Percentiles rank a stretch among this genome's conserved stretches.
These are phyloP conservation scores for Anser brachyrhynchus DNA, from an alignment of 2,113 vertebrate genomes.

Conservation along the genomic window DNA sequence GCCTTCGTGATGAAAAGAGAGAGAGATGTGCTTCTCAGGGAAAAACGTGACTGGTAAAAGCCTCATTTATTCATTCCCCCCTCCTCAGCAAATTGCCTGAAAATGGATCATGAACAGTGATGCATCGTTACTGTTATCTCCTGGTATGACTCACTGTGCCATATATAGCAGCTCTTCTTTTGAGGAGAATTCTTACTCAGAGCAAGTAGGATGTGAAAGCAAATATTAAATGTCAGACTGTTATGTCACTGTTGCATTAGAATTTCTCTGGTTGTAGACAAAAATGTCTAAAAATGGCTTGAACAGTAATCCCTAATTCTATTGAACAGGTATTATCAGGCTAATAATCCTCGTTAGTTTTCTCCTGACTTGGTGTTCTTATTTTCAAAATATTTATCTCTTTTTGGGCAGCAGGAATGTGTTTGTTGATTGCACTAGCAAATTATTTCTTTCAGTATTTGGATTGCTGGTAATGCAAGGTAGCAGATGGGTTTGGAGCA, in stretches of 20 bases:
- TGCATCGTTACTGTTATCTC: conserved; percentile 41
- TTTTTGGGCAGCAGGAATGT: neutral
- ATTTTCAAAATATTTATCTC: neutral
- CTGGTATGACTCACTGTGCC: conserved; percentile 47
- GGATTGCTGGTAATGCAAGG: neutral
- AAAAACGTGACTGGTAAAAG: conserved; percentile 28
- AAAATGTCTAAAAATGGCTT: conserved; percentile 26
- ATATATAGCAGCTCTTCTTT: conserved; percentile 54
- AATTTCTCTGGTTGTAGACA: neutral
- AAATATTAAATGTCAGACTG: conserved; percentile 23
- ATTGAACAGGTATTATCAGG: neutral
- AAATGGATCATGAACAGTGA: conserved; percentile 21
- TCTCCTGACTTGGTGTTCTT: neutral
- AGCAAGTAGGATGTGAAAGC: conserved; percentile 34
- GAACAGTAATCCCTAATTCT: neutral
- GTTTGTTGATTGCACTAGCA: neutral
- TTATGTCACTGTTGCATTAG: conserved; percentile 32
- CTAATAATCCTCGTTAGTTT: neutral
- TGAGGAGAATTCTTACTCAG: conserved; percentile 59
- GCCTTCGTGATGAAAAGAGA: neutral
- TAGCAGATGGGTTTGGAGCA: neutral
- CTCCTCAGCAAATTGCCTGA: conserved; percentile 42
- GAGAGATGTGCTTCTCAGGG: neutral
- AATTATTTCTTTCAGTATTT: conserved; percentile 4
- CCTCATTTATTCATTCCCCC: neutral